These are phyloP conservation scores for Campoletis raptor DNA, from an alignment of 2,888 invertebrate species.

Conservation along the genomic window DNA sequence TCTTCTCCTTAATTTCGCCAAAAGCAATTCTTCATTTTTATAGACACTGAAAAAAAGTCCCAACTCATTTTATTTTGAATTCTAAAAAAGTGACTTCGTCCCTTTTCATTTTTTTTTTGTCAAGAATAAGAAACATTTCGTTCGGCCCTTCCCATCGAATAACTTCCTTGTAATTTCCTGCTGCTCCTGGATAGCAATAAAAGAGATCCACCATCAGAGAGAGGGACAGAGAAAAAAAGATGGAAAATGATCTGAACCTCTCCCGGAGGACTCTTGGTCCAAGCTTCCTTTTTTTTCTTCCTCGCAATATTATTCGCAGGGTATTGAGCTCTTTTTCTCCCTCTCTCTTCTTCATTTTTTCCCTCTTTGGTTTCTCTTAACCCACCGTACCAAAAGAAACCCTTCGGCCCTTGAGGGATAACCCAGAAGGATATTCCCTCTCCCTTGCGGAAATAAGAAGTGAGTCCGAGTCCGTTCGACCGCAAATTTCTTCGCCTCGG, in stretches of 20 bases:
- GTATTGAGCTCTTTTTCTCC: constrained; percentile 14
- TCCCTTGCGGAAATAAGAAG: constrained; percentile 41
- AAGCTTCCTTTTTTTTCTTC: constrained; percentile 30
- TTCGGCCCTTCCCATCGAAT: constrained; percentile 65
- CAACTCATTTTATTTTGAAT: not conserved
- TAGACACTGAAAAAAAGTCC: constrained; percentile 41
- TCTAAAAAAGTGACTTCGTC: constrained; percentile 6
- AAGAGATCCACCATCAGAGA: constrained; percentile 51
- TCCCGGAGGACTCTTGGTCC: constrained; percentile 24
- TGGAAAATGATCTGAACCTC: constrained; percentile 10
- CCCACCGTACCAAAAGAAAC: constrained; percentile 46
- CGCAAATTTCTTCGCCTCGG: constrained; percentile 67
- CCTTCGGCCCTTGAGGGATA: constrained; percentile 58
- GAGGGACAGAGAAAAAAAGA: not conserved
- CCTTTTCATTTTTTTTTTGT: constrained; percentile 19
- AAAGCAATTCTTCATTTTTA: constrained; percentile 75
- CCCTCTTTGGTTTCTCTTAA: constrained; percentile 40
- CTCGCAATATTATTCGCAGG: constrained; percentile 50
- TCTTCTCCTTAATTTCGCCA: constrained; percentile 72
- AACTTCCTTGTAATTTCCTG: constrained; percentile 71
- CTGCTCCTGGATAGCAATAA: constrained; percentile 55
- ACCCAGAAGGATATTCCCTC: constrained; percentile 50
- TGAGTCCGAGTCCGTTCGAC: constrained; percentile 55
- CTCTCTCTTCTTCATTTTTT: constrained; percentile 10
- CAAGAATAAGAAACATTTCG: not conserved